phyloP scores from a whole-genome alignment of 2,888 invertebrate species.

The Alcis repandata region DNA sequence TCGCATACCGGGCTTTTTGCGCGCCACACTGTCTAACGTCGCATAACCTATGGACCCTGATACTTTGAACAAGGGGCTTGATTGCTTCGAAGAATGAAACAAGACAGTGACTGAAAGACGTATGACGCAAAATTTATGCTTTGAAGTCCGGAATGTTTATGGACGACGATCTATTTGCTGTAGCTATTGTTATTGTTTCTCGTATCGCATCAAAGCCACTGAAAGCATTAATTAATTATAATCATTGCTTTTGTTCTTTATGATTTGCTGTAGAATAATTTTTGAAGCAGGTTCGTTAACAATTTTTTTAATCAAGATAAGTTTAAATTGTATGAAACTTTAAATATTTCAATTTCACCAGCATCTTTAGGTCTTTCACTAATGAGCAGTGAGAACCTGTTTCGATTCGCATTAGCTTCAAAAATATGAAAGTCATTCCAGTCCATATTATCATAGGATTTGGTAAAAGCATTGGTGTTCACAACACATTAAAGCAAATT shows the following conservation, averaged over 20 bases:
- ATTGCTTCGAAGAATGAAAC: conserved; percentile 67
- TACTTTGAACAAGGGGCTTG: conserved; percentile 67
- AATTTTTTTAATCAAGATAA: neutral
- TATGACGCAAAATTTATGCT: conserved; percentile 48
- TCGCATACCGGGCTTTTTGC: conserved; percentile 75
- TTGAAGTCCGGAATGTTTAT: conserved; percentile 40
- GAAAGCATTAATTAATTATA: conserved; percentile 22
- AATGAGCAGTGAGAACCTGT: too few species aligned
- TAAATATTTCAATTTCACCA: too few species aligned
- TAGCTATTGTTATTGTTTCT: conserved; percentile 19
- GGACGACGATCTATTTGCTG: conserved; percentile 12
- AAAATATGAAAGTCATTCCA: too few species aligned
- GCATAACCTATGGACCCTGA: conserved; percentile 75
- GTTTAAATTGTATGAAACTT: neutral
- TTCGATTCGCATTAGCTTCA: too few species aligned
- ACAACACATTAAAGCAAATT: neutral
- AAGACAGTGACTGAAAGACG: conserved; percentile 54
- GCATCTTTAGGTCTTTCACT: too few species aligned
- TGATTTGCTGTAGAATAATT: conserved; percentile 11
- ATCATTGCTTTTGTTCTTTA: conserved; percentile 25
- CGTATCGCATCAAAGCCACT: conserved; percentile 24
- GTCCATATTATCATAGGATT: neutral
- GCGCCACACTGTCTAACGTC: conserved; percentile 76
- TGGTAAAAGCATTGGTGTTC: neutral
- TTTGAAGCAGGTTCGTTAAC: neutral